Evolutionary conservation across 2,888 invertebrate genomes (phyloP).

Genomic region (Tethea ocularis): DNA sequence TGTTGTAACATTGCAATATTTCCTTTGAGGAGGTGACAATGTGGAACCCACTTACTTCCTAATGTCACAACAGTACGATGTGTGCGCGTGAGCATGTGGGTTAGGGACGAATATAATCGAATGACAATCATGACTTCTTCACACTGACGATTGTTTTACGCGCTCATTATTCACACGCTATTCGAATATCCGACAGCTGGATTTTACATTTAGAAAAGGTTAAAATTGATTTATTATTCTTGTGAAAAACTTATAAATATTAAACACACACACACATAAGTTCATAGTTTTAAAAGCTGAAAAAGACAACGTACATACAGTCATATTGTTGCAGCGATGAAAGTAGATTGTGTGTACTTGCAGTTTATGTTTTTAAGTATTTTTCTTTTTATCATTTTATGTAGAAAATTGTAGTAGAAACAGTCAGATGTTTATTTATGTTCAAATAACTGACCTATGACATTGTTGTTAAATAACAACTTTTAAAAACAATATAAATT

Average conservation of each 20-base stretch:
- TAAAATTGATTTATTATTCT: too few relatives aligned
- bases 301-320: too few relatives aligned
- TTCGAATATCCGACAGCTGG: conserved; percentile 11
- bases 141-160: conserved; percentile 11
- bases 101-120: conserved; percentile 54
- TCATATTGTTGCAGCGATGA: too few relatives aligned
- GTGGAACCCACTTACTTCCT: conserved; percentile 42
- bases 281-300: too few relatives aligned
- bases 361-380: too few relatives aligned
- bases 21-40: conserved; percentile 16
- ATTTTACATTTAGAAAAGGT: too few relatives aligned
- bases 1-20: conserved; percentile 20
- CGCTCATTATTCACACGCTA: conserved; percentile 3
- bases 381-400: too few relatives aligned
- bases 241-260: too few relatives aligned
- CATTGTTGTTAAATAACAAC: not conserved
- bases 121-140: conserved; percentile 7
- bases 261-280: too few relatives aligned
- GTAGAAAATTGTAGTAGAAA: too few relatives aligned
- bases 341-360: too few relatives aligned
- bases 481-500: not conserved
- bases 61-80: conserved; percentile 51
- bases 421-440: too few relatives aligned
- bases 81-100: conserved; percentile 55
- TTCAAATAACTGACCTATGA: not conserved